phyloP scores from a whole-genome alignment of 2,113 vertebrate species.

The Sander lucioperca region DNA sequence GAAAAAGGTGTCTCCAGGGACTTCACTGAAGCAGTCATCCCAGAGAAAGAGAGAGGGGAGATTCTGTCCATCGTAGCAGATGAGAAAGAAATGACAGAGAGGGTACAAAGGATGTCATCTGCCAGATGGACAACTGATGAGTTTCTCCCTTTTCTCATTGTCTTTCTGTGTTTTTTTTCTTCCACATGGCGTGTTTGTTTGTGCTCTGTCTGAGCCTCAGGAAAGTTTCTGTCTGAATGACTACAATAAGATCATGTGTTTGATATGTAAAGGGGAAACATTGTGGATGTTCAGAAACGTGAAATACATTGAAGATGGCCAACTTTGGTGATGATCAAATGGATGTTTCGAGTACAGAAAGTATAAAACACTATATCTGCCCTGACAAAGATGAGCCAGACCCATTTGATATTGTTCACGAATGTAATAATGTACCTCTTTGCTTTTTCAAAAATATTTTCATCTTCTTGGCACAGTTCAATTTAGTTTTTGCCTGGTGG shows the following conservation, averaged over 20 bases:
- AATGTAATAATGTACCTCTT: slow-evolving; percentile 68
- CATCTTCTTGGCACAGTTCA: slow-evolving; percentile 72
- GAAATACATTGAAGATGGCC: slow-evolving; percentile 65
- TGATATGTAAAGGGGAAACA: slow-evolving; percentile 66
- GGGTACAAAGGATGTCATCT: slow-evolving; percentile 87
- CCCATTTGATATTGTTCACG: slow-evolving; percentile 68
- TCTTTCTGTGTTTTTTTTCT: slow-evolving; percentile 57
- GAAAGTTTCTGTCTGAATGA: slow-evolving; percentile 79
- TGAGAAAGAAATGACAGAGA: slow-evolving; percentile 86
- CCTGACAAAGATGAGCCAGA: slow-evolving; percentile 61
- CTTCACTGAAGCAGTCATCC: slow-evolving; percentile 85
- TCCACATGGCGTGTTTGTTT: slow-evolving; percentile 81
- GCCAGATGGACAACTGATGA: slow-evolving; percentile 87
- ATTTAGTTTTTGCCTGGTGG: slow-evolving; percentile 68
- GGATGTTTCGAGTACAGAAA: slow-evolving; percentile 42
- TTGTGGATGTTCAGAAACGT: slow-evolving; percentile 47
- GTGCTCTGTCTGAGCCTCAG: slow-evolving; percentile 72
- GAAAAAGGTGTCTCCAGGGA: slow-evolving; percentile 84
- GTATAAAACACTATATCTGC: slow-evolving; percentile 60
- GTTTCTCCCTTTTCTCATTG: slow-evolving; percentile 73
- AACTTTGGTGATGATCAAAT: slow-evolving; percentile 65
- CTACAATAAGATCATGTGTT: slow-evolving; percentile 68
- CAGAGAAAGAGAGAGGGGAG: slow-evolving; percentile 74
- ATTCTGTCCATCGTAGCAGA: slow-evolving; percentile 85
- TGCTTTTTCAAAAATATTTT: slow-evolving; percentile 70